phyloP scores from a whole-genome alignment of 2,113 vertebrate genomes.

The Rhodinocichla rosea region DNA sequence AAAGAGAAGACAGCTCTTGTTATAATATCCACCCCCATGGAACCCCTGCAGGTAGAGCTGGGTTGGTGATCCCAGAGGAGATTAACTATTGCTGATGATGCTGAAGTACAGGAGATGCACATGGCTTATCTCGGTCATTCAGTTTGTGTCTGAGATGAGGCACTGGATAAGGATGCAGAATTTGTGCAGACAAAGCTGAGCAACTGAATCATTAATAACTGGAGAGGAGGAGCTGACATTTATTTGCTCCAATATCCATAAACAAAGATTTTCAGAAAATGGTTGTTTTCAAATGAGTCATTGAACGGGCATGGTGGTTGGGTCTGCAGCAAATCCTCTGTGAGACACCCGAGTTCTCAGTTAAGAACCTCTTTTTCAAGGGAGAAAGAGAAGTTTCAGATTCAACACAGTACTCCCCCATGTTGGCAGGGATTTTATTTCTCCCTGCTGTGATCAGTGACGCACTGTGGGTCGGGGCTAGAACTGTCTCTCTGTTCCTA shows the following conservation, averaged over 20 bases:
- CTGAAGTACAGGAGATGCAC: conserved; percentile 31
- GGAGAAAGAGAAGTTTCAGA: not conserved
- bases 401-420: not conserved
- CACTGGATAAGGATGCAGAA: conserved; percentile 44
- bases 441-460: not conserved
- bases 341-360: not conserved
- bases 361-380: not conserved
- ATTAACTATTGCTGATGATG: conserved; percentile 58
- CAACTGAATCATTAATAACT: conserved; percentile 45
- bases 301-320: not conserved
- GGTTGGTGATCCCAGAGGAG: conserved; percentile 23
- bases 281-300: conserved; percentile 60
- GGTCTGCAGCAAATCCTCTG: conserved; percentile 14
- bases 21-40: not conserved
- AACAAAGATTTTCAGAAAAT: conserved; percentile 62
- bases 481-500: not conserved
- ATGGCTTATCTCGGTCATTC: conserved; percentile 18
- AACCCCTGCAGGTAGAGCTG: conserved; percentile 14
- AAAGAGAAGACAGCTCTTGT: not conserved
- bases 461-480: not conserved
- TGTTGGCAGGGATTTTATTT: not conserved
- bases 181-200: conserved; percentile 28
- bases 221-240: conserved; percentile 59
- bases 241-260: conserved; percentile 65
- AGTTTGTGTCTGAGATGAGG: conserved; percentile 42